A percentile compares a stretch with the other conserved stretches of the same genome.
Evolutionary conservation across 2,888 invertebrate species (phyloP).

Genomic region (Zhengitettix transpicula): DNA sequence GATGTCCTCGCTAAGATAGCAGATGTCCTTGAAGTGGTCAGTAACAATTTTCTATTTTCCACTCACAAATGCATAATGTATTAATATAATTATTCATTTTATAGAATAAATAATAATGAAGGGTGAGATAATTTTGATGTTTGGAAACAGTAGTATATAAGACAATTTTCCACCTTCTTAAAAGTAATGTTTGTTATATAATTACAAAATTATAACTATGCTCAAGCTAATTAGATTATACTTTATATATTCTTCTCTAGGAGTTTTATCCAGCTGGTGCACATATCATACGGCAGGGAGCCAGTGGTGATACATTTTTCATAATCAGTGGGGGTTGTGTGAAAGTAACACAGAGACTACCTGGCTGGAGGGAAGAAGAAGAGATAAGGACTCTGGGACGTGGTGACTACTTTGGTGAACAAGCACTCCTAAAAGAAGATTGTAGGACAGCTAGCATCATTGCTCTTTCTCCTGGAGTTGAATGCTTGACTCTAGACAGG

Average conservation of each 20-base stretch:
- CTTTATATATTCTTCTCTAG: conserved; percentile 20
- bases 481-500: conserved; percentile 48
- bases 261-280: conserved; percentile 44
- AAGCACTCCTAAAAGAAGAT: conserved; percentile 46
- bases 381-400: conserved; percentile 29
- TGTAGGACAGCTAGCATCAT: conserved; percentile 50
- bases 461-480: conserved; percentile 39
- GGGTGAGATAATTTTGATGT: too few relatives aligned
- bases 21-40: conserved; percentile 49
- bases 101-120: too few relatives aligned
- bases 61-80: too few relatives aligned
- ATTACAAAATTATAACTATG: too few relatives aligned
- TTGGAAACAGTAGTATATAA: too few relatives aligned
- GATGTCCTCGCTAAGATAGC: conserved; percentile 49
- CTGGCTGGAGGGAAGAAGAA: conserved; percentile 31
- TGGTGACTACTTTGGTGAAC: conserved; percentile 50
- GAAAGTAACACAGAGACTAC: conserved; percentile 31
- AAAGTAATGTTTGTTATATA: too few relatives aligned
- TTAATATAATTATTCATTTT: too few relatives aligned
- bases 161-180: too few relatives aligned
- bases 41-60: not conserved
- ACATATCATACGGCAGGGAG: conserved; percentile 46
- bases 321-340: conserved; percentile 43
- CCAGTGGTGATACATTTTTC: conserved; percentile 46
- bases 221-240: too few relatives aligned